Evolutionary conservation across 2,888 invertebrate species (phyloP).

Genomic region (Oxytorus armatus): DNA sequence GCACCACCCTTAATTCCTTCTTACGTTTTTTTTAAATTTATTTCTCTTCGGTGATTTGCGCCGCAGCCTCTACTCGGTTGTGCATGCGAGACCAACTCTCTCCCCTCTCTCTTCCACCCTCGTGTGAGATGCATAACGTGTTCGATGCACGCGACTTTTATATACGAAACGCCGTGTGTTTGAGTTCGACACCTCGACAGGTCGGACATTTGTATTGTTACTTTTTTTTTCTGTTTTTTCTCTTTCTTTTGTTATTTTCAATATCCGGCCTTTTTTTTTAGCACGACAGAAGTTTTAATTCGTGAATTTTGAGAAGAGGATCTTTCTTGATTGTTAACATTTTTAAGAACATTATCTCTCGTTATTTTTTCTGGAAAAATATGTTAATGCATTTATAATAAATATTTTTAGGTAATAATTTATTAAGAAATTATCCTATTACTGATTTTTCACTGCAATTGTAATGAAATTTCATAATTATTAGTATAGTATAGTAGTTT

Average conservation of each 20-base stretch:
- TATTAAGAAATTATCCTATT: too few species aligned
- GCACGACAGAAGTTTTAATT: not conserved
- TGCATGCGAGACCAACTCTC: constrained; percentile 16
- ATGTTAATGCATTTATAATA: too few species aligned
- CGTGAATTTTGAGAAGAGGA: too few species aligned
- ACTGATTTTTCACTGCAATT: too few species aligned
- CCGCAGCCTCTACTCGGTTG: not conserved
- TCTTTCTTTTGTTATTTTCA: constrained; percentile 6
- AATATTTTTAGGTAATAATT: too few species aligned
- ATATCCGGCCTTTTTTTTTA: constrained; percentile 11
- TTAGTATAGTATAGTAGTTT: too few species aligned
- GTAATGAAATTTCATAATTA: too few species aligned
- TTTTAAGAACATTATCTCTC: too few species aligned
- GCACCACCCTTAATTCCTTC: constrained; percentile 25
- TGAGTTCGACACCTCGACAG: constrained; percentile 45
- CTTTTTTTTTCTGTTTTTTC: constrained; percentile 19
- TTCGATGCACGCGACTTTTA: constrained; percentile 49
- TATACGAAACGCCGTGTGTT: constrained; percentile 40
- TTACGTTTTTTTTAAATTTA: not conserved
- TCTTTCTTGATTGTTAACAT: too few species aligned
- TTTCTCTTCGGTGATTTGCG: constrained; percentile 42
- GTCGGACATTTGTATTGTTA: constrained; percentile 13
- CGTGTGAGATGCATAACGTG: constrained; percentile 36
- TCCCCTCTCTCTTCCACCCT: not conserved
- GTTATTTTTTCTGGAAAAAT: too few species aligned